phyloP scores from a whole-genome alignment of 1,140 invertebrate species.

The Ceratoteleas bidentatus region DNA sequence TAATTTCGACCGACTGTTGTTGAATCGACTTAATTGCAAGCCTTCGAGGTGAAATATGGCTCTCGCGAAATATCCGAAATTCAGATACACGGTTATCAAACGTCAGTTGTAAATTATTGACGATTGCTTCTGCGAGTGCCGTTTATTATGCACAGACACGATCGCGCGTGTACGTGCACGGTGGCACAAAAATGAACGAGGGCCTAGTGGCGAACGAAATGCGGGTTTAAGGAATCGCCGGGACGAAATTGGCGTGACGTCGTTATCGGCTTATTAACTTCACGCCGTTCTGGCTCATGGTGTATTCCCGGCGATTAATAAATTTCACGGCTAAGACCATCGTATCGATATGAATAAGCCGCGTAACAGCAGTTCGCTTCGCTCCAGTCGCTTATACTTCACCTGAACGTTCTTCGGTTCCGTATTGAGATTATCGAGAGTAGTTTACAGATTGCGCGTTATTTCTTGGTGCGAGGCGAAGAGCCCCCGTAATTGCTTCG shows the following conservation, averaged over 20 bases:
- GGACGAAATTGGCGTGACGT: conserved; percentile 62
- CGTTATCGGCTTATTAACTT: conserved; percentile 72
- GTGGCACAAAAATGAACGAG: conserved; percentile 23
- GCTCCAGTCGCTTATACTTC: conserved; percentile 66
- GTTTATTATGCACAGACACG: conserved; percentile 36
- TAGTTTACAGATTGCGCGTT: conserved; percentile 47
- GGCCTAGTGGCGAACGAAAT: conserved; percentile 35
- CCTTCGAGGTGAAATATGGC: conserved; percentile 60
- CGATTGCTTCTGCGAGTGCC: conserved; percentile 42
- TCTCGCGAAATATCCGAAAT: conserved; percentile 61
- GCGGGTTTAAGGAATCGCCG: conserved; percentile 20
- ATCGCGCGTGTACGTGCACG: conserved; percentile 8
- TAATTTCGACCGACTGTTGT: conserved; percentile 61
- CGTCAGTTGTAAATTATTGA: conserved; percentile 60
- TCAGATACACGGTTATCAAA: conserved; percentile 60
- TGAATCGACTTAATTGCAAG: conserved; percentile 65
- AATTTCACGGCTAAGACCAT: conserved; percentile 73
- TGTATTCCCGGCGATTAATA: conserved; percentile 69
- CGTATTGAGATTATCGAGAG: conserved; percentile 59
- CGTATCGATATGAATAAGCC: conserved; percentile 66
- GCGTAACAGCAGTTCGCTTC: conserved; percentile 63
- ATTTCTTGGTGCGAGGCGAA: background rate
- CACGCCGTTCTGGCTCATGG: conserved; percentile 66
- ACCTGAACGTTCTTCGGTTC: conserved; percentile 46
- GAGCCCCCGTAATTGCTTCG: background rate